Base-by-base conservation (phyloP, 1,140 invertebrate species). In the Drosophila triauraria region DNA sequence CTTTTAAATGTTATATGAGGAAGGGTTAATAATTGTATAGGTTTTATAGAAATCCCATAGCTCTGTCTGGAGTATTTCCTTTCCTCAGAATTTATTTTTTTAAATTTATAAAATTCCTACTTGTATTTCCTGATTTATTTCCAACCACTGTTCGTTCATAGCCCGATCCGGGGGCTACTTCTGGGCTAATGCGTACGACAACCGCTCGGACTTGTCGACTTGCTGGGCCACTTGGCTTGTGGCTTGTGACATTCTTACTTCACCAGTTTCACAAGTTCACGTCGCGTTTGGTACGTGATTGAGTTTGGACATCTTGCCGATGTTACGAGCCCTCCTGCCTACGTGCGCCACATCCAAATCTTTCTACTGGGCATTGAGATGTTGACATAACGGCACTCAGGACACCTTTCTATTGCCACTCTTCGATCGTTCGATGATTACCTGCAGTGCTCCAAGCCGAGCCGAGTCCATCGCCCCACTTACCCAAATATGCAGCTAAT, bases 311-410 rank as follows among this genome's bases (percentile, higher is more conserved):
- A 77, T 74, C 72, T 67, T 51, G 47, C 13, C 56, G 54, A 25
- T 64, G 43, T 61, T 63, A 79, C 59, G 27, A 27, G 62, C 74
- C 63, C 68, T 56, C 62, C 59, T 64, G 72, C 13, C 23, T 23
- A 54, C 82, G 82, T 85, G 82, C 25, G 20, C n/a, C 27, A 80
- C 48, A 69, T 78, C 35, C 27, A 20, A 42, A 84, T 50, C 25
- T 77, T 54, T 57, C 50, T 51, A 56, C 38, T 72, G 38, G 32
- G 35, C 47, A 44, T 54, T 54, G 58, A 43, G 69, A 60, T 75
- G 75, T 82, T 81, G 82, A 68, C 81, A 85, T 84, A 84, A 78
- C 72, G 81, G 82, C 50, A 74, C 67, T 59, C 43, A 65, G 69
- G 71, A 23, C 78, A 81, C 67, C 74, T 74, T 81, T 68, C 67